Conservation (phyloP, 2,113 vertebrate genomes). For the Plotosus lineatus region DNA sequence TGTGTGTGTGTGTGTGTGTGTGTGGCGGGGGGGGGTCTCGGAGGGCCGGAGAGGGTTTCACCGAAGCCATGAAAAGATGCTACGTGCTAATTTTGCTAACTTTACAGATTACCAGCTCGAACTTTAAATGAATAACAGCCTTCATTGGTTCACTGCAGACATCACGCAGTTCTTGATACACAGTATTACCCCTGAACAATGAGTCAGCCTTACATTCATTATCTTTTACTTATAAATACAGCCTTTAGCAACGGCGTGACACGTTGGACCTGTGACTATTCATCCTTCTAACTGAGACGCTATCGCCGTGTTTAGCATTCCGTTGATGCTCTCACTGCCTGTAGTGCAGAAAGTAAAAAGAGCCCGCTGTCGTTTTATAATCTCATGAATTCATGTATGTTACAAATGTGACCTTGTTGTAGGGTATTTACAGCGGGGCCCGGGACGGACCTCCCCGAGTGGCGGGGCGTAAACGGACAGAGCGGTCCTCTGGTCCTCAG, state of each 20-base stretch:
- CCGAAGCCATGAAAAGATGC: too few relatives aligned
- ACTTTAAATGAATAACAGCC: too few relatives aligned
- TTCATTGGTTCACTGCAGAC: not conserved
- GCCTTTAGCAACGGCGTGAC: not conserved
- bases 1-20: too few relatives aligned
- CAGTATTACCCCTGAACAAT: too few relatives aligned
- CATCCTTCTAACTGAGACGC: not conserved
- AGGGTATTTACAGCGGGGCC: not conserved
- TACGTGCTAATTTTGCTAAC: too few relatives aligned
- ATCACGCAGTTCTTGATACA: not conserved
- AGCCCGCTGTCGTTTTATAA: slow-evolving; percentile 25
- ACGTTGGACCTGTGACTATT: slow-evolving; percentile 2
- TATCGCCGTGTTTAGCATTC: slow-evolving; percentile 14
- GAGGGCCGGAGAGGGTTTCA: too few relatives aligned
- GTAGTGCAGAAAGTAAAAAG: slow-evolving; percentile 20
- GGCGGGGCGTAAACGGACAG: slow-evolving; percentile 15
- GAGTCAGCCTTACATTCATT: not conserved
- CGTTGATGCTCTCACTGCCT: not conserved
- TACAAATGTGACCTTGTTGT: slow-evolving; percentile 10
- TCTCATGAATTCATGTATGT: slow-evolving; percentile 27
- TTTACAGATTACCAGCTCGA: too few relatives aligned
- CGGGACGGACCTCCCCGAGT: not conserved
- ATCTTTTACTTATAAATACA: not conserved
- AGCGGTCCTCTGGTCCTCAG: slow-evolving; percentile 23
- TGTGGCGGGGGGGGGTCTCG: too few relatives aligned